Evolutionary conservation across 2,797 vertebrate species (phyloP), one percentile per base, ranked within the genome.

Genomic region (Varecia variegata): DNA sequence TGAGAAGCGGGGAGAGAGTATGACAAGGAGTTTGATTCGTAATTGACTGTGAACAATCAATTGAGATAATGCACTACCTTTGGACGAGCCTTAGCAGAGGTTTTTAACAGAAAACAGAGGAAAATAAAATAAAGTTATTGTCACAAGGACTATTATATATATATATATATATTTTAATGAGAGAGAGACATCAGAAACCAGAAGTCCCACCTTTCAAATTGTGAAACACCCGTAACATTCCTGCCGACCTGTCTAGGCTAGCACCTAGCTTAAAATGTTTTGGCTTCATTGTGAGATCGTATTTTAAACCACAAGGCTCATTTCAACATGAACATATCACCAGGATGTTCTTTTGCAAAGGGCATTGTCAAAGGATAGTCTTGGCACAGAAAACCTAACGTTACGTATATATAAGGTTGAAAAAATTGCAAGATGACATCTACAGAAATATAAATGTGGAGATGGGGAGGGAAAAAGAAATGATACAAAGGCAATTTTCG

Each of bases 301-400:
- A 47, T 92, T 93, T 96, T 73, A 92, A 20, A 76, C 21, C 60
- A 76, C 45, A 60, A 58, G n/a, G 5, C 40, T 89, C 7, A 30
- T 65, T 58, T 56, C 30, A 50, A 60, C 45, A 32, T 47, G 60
- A 65, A 80, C 45, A 4, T 85, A 77, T 54, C 32, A 73, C 45
- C 21, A 73, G 20, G 13, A 43, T 65, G 67, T 81, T 93, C 67
- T 95, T 93, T 95, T 62, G 20, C 52, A 81, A 93, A 95, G 40
- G 54, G 60, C 38, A 58, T 40, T 93, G 38, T 71, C 45, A 95
- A 35, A 32, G 21, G 60, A 73, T 58, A 40, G 62, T 58, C 71
- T 93, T 76, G 77, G 58, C 67, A 70, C 45, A 60, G 52, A 79
- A 96, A 96, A 90, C 8, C 17, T 40, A 17, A 95, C 65, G 52